These are phyloP conservation scores for Acipenser ruthenus DNA, from an alignment of 2,797 vertebrate species.

Conservation along the genomic window DNA sequence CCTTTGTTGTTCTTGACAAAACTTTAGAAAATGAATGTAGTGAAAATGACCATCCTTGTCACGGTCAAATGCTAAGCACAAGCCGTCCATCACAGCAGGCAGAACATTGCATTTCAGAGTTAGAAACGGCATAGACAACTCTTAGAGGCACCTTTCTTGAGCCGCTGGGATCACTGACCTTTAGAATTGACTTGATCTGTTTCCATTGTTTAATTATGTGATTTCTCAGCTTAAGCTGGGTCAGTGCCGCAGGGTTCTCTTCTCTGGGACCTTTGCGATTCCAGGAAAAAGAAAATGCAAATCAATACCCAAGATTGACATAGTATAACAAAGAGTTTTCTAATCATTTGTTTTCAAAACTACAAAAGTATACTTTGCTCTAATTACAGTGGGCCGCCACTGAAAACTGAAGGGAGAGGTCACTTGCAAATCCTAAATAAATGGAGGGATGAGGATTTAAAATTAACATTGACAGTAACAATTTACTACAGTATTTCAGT, in stretches of 20 bases:
- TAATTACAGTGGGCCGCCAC: too few relatives aligned
- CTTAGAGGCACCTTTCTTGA: slow-evolving; percentile 21
- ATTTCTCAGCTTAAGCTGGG: slow-evolving; percentile 14
- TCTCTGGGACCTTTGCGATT: slow-evolving; percentile 7
- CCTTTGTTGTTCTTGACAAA: slow-evolving; percentile 14
- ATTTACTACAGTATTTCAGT: too few relatives aligned
- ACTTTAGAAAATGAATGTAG: slow-evolving; percentile 27
- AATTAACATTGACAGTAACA: too few relatives aligned
- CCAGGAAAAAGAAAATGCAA: background rate
- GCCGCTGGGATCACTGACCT: slow-evolving; percentile 20
- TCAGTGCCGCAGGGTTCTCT: slow-evolving; percentile 11
- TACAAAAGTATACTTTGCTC: too few relatives aligned
- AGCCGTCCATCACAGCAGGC: slow-evolving; percentile 18
- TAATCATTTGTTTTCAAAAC: too few relatives aligned
- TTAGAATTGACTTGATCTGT: slow-evolving; percentile 24
- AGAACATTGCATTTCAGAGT: slow-evolving; percentile 16
- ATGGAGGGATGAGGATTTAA: too few relatives aligned
- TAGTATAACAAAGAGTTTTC: too few relatives aligned
- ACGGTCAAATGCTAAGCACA: slow-evolving; percentile 27
- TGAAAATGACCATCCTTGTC: slow-evolving; percentile 24
- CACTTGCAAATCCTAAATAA: too few relatives aligned
- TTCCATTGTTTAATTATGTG: slow-evolving; percentile 24
- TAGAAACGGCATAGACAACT: slow-evolving; percentile 23
- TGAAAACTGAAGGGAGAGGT: too few relatives aligned
- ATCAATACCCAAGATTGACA: background rate